These are phyloP conservation scores for Sarcophilus harrisii DNA, from an alignment of 2,797 vertebrate species.

Conservation along the genomic window DNA sequence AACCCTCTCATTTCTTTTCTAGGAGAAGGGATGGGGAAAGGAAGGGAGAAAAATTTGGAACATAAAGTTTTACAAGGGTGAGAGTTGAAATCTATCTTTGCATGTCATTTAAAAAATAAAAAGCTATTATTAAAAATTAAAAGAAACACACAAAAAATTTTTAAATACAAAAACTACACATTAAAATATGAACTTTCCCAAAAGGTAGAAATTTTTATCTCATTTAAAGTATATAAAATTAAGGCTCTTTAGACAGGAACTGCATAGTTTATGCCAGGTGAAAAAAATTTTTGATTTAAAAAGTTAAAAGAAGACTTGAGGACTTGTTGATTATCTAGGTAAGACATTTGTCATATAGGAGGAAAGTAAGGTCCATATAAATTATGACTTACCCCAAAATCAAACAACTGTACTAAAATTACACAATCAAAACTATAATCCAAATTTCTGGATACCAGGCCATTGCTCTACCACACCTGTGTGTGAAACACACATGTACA, in stretches of 20 bases:
- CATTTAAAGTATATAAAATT: not conserved
- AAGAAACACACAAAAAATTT: too few relatives aligned
- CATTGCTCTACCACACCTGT: not conserved
- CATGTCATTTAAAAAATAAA: too few relatives aligned
- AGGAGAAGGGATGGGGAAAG: too few relatives aligned
- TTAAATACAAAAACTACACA: not conserved
- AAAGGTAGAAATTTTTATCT: not conserved
- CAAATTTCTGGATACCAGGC: not conserved
- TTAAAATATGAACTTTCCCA: not conserved
- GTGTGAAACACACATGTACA: not conserved
- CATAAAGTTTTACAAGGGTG: too few relatives aligned
- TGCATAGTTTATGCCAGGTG: conserved; percentile 9
- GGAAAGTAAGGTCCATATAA: not conserved
- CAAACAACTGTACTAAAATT: not conserved
- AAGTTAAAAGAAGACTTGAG: conserved; percentile 24
- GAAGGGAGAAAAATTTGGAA: too few relatives aligned
- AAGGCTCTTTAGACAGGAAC: conserved; percentile 12
- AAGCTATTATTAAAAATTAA: too few relatives aligned
- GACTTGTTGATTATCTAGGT: conserved; percentile 20
- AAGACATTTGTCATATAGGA: not conserved
- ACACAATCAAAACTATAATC: not conserved
- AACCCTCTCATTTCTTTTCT: not conserved
- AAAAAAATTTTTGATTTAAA: conserved; percentile 25
- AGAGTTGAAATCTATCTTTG: too few relatives aligned
- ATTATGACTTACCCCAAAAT: not conserved